phyloP scores from a whole-genome alignment of 2,797 vertebrate species.

The Ctenosaura bakeri region DNA sequence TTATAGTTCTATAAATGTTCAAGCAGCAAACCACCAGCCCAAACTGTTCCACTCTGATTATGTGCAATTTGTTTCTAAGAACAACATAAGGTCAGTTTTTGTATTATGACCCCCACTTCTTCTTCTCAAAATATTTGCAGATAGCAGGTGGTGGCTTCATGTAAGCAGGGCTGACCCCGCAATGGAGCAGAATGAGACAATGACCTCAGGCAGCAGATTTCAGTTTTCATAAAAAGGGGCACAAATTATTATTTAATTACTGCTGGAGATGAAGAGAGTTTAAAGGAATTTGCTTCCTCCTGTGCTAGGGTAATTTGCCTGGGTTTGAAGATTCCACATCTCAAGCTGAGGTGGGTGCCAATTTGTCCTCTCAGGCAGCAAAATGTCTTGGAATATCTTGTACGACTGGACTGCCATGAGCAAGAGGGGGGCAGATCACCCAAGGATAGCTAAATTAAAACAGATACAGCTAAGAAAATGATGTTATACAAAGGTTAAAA shows the following conservation, averaged over 20 bases:
- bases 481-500: too few relatives aligned
- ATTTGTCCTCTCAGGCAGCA: not conserved
- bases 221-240: not conserved
- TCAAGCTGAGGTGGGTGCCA: not conserved
- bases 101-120: not conserved
- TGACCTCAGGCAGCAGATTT: not conserved
- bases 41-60: not conserved
- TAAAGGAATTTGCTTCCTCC: not conserved
- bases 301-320: not conserved
- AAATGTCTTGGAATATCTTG: not conserved
- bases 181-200: not conserved
- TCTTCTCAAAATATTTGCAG: not conserved
- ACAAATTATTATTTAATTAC: not conserved
- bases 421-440: too few relatives aligned
- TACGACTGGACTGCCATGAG: not conserved
- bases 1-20: conserved; percentile 22
- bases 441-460: too few relatives aligned
- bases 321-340: not conserved
- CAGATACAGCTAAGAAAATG: too few relatives aligned
- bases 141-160: not conserved
- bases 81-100: not conserved
- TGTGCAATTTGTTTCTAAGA: not conserved
- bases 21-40: not conserved
- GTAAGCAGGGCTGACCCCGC: not conserved
- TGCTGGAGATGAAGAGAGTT: not conserved